Percentiles rank a stretch among this genome's conserved stretches.
Evolutionary conservation across 2,113 vertebrate genomes (phyloP).

Genomic region (Coturnix japonica): DNA sequence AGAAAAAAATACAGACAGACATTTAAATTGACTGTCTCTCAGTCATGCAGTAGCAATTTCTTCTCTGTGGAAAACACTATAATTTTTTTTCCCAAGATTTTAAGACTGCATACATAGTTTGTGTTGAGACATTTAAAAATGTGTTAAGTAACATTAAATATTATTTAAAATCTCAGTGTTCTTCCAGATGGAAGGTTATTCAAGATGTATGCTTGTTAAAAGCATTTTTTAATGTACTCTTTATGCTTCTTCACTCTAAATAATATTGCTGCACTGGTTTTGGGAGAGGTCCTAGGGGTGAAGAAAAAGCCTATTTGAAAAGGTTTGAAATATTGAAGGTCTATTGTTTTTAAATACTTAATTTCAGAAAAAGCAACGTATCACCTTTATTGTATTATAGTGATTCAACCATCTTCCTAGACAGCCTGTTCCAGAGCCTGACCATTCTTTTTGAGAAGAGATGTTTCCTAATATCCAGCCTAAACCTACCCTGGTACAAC

Average conservation of each 20-base stretch:
- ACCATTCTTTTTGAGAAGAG: too few species aligned
- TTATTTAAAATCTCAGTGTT: not conserved
- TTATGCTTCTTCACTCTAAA: not conserved
- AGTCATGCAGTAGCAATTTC: conserved; percentile 11
- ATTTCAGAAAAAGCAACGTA: not conserved
- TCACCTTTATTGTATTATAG: not conserved
- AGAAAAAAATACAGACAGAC: conserved; percentile 72
- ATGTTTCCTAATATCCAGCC: too few species aligned
- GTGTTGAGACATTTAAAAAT: conserved; percentile 41
- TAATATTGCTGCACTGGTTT: not conserved
- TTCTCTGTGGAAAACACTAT: conserved; percentile 58
- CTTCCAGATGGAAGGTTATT: not conserved
- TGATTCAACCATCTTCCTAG: too few species aligned
- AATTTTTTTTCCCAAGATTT: not conserved
- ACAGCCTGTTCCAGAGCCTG: too few species aligned
- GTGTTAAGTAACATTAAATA: conserved; percentile 40
- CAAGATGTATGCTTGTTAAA: not conserved
- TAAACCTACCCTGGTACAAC: too few species aligned
- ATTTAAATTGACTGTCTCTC: conserved; percentile 74
- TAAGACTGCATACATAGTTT: conserved; percentile 52
- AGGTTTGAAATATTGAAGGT: not conserved
- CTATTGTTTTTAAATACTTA: not conserved
- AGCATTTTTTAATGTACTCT: not conserved
- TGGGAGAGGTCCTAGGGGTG: not conserved
- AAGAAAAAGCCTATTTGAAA: not conserved